Percentiles rank a stretch among this genome's conserved stretches.
phyloP scores from a whole-genome alignment of 2,888 invertebrate species.

The Drosophila neotestacea region DNA sequence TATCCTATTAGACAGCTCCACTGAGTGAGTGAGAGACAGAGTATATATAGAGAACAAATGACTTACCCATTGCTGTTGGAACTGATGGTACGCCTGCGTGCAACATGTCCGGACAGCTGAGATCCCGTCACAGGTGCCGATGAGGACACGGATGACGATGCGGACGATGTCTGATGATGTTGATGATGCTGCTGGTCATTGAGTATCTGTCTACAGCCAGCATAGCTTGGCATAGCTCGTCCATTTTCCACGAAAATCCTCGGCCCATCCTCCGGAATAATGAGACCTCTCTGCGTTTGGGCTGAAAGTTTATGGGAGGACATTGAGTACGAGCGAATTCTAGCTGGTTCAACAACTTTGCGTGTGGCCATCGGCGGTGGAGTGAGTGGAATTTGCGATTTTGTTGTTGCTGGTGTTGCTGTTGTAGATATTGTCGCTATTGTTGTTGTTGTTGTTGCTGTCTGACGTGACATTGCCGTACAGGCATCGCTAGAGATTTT shows the following conservation, averaged over 20 bases:
- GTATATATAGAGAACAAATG: background rate
- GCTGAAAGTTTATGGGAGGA: slow-evolving; percentile 85
- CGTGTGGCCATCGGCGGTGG: slow-evolving; percentile 84
- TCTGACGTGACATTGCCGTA: background rate
- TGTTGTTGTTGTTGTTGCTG: background rate
- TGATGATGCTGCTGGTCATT: slow-evolving; percentile 32
- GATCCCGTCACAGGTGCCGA: slow-evolving; percentile 70
- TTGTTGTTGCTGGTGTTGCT: slow-evolving; percentile 15
- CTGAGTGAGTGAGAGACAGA: too few relatives aligned
- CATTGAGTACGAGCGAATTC: slow-evolving; percentile 84
- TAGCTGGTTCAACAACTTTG: slow-evolving; percentile 80
- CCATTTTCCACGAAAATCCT: slow-evolving; percentile 36
- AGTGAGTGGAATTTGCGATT: slow-evolving; percentile 80
- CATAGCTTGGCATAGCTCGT: background rate
- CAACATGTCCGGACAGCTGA: slow-evolving; percentile 67
- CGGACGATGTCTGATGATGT: slow-evolving; percentile 48
- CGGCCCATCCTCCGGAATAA: slow-evolving; percentile 40
- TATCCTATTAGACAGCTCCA: too few relatives aligned
- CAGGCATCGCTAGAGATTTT: too few relatives aligned
- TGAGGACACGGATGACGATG: slow-evolving; percentile 77
- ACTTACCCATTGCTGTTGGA: slow-evolving; percentile 84
- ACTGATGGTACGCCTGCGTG: slow-evolving; percentile 84
- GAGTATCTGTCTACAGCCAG: slow-evolving; percentile 32
- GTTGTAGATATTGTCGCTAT: background rate
- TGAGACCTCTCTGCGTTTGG: slow-evolving; percentile 29